A percentile compares a stretch with the other conserved stretches of the same genome.
phyloP scores from a whole-genome alignment of 2,888 invertebrate species.

The Monochamus alternatus region DNA sequence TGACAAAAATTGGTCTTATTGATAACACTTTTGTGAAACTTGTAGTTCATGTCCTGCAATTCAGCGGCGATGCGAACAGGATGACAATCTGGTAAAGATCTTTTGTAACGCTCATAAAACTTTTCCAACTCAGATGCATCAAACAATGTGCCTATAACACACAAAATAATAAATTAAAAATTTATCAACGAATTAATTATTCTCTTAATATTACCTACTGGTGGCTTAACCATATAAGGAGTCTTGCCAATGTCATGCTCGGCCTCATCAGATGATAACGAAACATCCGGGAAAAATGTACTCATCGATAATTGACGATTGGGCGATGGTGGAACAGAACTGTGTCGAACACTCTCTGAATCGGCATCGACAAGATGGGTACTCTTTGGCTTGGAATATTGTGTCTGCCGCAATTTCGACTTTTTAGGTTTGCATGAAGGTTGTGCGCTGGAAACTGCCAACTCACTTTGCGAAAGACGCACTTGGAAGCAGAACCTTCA shows the following conservation, averaged over 20 bases:
- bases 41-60: slow-evolving; percentile 4
- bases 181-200: neutral
- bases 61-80: neutral
- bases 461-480: neutral
- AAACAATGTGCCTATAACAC: neutral
- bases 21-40: slow-evolving; percentile 2
- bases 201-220: neutral
- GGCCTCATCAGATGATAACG: neutral
- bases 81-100: neutral
- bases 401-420: neutral
- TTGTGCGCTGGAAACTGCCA: neutral
- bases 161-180: neutral
- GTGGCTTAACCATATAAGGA: neutral
- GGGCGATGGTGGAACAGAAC: neutral
- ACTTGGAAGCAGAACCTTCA: neutral
- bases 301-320: neutral
- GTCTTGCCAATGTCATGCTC: neutral
- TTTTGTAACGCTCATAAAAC: neutral
- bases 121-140: neutral
- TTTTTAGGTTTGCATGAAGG: neutral
- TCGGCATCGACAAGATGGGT: neutral
- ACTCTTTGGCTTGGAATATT: neutral
- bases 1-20: slow-evolving; percentile 8
- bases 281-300: neutral
- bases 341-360: neutral